Conservation (phyloP, 2,113 vertebrate species). For the Indri indri region DNA sequence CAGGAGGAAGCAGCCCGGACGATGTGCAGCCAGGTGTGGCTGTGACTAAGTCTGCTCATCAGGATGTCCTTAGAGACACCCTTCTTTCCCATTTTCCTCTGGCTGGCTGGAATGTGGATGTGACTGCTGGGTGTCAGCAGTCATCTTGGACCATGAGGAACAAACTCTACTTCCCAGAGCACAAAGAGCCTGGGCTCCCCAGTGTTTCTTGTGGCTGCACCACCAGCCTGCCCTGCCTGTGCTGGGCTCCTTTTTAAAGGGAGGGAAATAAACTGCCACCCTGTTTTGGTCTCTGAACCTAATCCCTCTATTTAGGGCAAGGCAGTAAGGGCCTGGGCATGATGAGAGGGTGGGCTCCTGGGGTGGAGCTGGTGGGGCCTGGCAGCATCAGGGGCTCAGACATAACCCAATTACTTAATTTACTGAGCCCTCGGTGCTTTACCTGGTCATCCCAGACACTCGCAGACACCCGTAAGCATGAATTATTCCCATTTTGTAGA, state of each 20-base stretch:
- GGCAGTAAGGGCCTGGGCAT: rapidly evolving
- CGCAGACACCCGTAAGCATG: neutral
- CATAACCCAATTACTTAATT: neutral
- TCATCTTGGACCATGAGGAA: neutral
- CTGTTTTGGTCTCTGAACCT: neutral
- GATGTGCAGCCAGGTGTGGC: neutral
- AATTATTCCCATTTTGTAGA: neutral
- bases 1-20: neutral
- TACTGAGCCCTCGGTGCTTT: neutral
- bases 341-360: too few relatives aligned
- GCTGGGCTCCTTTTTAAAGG: neutral
- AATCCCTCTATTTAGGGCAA: neutral
- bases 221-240: neutral
- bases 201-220: neutral
- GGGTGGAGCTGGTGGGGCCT: neutral
- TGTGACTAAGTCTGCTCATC: neutral
- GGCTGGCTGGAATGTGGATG: neutral
- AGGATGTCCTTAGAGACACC: neutral
- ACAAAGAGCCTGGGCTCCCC: neutral
- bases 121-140: neutral
- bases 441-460: neutral
- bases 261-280: neutral
- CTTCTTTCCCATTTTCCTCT: neutral
- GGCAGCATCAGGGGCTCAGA: neutral
- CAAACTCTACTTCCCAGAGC: neutral